A percentile compares a stretch with the other conserved stretches of the same genome.
Evolutionary conservation across 2,888 invertebrate genomes (phyloP).

Genomic region (Vannuccia rotundouncinata): DNA sequence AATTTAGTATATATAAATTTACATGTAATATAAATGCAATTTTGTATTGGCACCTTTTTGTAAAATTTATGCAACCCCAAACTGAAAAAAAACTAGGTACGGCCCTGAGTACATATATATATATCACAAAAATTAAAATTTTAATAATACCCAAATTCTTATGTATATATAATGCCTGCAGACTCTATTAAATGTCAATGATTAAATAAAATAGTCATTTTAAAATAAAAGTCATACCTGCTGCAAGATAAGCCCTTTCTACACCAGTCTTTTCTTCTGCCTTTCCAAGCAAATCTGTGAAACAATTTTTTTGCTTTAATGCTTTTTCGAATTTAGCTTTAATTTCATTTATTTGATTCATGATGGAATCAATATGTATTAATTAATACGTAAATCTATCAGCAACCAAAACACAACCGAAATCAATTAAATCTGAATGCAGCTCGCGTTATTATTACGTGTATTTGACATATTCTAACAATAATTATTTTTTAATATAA

Average conservation of each 20-base stretch:
- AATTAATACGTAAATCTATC: not conserved
- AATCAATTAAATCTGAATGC: not conserved
- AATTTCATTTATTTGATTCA: not conserved
- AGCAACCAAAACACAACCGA: not conserved
- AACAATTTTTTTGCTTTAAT: not conserved
- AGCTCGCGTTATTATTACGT: not conserved
- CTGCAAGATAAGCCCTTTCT: not conserved
- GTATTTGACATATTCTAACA: not conserved
- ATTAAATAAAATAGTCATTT: not conserved
- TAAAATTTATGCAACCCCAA: too few species aligned
- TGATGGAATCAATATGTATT: not conserved
- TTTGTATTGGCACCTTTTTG: too few species aligned
- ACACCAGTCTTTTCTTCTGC: constrained; percentile 21
- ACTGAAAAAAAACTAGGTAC: too few species aligned
- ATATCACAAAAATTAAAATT: too few species aligned
- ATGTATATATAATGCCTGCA: too few species aligned
- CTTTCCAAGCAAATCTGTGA: not conserved
- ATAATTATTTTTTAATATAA: not conserved
- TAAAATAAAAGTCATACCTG: not conserved
- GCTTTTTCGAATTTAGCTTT: not conserved
- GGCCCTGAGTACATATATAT: too few species aligned
- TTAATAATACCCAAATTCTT: too few species aligned
- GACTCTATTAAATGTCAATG: too few species aligned
- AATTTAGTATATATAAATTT: too few species aligned
- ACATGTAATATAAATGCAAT: too few species aligned